Evolutionary conservation across 1,140 invertebrate species (phyloP), one percentile per base, ranked within the genome.

Genomic region (Drosophila tsacasi): DNA sequence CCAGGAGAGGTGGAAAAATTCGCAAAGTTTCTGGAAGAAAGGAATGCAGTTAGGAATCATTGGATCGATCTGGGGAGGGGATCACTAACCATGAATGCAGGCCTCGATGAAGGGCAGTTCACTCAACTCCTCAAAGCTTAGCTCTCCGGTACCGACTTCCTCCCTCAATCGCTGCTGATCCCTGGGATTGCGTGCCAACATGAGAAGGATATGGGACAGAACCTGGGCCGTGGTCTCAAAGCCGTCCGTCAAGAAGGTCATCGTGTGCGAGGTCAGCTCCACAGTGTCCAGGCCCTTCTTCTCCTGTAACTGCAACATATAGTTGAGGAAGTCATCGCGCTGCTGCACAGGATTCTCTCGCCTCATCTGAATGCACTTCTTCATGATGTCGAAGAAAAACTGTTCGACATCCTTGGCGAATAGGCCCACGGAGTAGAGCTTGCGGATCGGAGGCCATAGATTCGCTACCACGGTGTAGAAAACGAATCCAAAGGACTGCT

Each of bases 281-380:
- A 25, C 7, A 0, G 54, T 59, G 21, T 73, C 32, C 8, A 91
- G 27, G 1, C 77, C 66, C 58, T 85, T 83, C 60, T 86, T 93
- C 73, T 93, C 91, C 60, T 91, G 86, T 60, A 93, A 50, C 40
- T 91, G 65, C 23, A 93, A 39, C 65, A 93, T 77, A 9, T 93
- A 82, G 52, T 93, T 86, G 21, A 93, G 67, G 65, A 93, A 93
- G 55, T 93, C 93, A 30, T 87, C 82, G 10, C 92, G 83, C 35
- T 85, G 76, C 21, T 58, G 67, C 15, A 25, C 42, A 0, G 75
- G 83, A 49, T 75, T 72, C 4, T 81, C 47, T 17, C 86, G 76
- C 7, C 93, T 52, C 63, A 93, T 47, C 7, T 59, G 46, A 7
- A 93, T 81, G 30, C 86, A 82, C 17, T 79, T 75, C 21, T 66